These are phyloP conservation scores for Ardeotis arabs DNA, from an alignment of 2,113 vertebrate genomes.

Conservation along the genomic window DNA sequence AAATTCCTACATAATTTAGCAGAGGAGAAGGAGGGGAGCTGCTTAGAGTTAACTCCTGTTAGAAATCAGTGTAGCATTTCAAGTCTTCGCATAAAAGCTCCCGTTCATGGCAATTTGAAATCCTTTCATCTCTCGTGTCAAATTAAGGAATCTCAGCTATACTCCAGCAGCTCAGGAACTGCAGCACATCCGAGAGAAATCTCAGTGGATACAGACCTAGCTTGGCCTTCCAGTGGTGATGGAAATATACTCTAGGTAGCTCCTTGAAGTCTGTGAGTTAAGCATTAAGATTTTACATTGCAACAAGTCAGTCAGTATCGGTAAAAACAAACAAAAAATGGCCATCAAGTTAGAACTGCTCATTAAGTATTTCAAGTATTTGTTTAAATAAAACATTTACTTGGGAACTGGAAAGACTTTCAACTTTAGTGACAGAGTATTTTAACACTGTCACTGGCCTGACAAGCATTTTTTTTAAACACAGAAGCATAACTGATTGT, in stretches of 20 bases:
- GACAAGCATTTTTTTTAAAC: not conserved
- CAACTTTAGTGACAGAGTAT: not conserved
- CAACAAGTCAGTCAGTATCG: not conserved
- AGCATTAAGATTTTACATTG: not conserved
- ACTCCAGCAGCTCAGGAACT: not conserved
- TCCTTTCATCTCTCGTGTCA: not conserved
- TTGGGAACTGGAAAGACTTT: not conserved
- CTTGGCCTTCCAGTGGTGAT: not conserved
- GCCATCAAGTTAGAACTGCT: not conserved
- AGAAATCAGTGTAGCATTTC: not conserved
- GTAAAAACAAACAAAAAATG: not conserved
- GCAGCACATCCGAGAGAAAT: not conserved
- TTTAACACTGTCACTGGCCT: not conserved
- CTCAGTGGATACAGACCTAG: not conserved
- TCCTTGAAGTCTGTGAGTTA: not conserved
- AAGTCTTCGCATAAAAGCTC: not conserved
- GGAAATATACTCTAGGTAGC: not conserved
- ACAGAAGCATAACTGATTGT: not conserved
- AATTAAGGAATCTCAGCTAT: not conserved
- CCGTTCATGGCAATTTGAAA: not conserved
- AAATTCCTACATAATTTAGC: not conserved
- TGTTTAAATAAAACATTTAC: not conserved
- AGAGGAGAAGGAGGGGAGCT: not conserved
- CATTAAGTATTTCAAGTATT: not conserved
- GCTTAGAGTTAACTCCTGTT: not conserved